Percentiles rank a stretch among this genome's conserved stretches.
phyloP scores from a whole-genome alignment of 1,140 invertebrate genomes.

The Fopius arisanus region DNA sequence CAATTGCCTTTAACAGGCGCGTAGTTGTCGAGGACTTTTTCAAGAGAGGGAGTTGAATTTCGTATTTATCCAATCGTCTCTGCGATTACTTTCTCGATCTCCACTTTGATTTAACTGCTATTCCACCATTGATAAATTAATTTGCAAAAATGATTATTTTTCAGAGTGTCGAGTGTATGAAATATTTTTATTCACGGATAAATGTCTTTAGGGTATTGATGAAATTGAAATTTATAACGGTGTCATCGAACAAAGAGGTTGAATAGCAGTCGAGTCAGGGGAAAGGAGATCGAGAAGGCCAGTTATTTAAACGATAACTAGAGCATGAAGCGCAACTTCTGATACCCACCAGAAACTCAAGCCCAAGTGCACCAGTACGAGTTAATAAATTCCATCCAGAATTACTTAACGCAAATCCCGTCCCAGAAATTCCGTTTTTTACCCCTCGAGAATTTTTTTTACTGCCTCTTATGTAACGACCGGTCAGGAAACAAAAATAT shows the following conservation, averaged over 20 bases:
- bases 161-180: too few relatives aligned
- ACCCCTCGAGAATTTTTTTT: background rate
- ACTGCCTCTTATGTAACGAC: too few relatives aligned
- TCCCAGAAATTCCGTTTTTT: background rate
- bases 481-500: too few relatives aligned
- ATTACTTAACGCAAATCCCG: background rate
- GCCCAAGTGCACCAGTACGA: background rate
- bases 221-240: conserved; percentile 7
- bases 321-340: background rate
- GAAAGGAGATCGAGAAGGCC: background rate
- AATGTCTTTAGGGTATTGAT: background rate
- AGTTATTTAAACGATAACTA: background rate
- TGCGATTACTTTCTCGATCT: too few relatives aligned
- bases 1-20: too few relatives aligned
- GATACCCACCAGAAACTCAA: background rate
- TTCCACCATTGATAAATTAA: too few relatives aligned
- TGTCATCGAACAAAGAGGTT: background rate
- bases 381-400: background rate
- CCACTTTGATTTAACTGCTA: too few relatives aligned
- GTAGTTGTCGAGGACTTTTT: too few relatives aligned
- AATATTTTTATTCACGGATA: too few relatives aligned
- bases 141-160: too few relatives aligned
- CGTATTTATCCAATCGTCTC: too few relatives aligned
- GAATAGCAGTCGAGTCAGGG: background rate
- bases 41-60: too few relatives aligned